These are phyloP conservation scores for Hirtodrosophila alboralis DNA, from an alignment of 2,888 invertebrate species.

Conservation along the genomic window DNA sequence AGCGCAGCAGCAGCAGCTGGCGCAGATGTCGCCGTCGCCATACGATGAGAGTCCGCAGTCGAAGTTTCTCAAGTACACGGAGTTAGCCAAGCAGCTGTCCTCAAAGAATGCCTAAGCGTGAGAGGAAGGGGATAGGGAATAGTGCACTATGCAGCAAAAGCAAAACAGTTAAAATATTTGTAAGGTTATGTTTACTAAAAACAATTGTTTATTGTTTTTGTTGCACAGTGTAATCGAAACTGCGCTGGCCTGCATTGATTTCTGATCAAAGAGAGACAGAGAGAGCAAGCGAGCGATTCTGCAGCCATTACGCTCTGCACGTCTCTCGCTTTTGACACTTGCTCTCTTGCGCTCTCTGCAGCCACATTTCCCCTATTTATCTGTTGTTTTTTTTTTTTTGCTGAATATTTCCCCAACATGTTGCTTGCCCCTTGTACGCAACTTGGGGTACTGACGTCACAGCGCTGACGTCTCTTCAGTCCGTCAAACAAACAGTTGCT, in stretches of 20 bases:
- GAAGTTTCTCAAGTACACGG: slow-evolving; percentile 99
- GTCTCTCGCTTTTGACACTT: slow-evolving; percentile 6
- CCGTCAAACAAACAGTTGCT: slow-evolving; percentile 3
- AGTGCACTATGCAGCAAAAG: slow-evolving; percentile 3
- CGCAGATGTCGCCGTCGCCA: slow-evolving; percentile 67
- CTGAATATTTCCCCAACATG: slow-evolving; percentile 66
- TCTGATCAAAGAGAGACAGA: slow-evolving; percentile 43
- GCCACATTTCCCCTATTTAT: slow-evolving; percentile 61
- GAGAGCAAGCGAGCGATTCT: slow-evolving; percentile 7
- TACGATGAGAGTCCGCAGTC: slow-evolving; percentile 97
- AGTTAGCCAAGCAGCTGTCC: slow-evolving; percentile 98
- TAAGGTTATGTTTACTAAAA: too few species aligned
- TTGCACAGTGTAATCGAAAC: slow-evolving; percentile 11
- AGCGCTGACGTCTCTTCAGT: slow-evolving; percentile 33
- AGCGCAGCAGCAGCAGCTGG: slow-evolving; percentile 37
- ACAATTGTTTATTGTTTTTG: background rate
- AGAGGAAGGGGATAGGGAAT: background rate
- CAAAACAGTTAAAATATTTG: background rate
- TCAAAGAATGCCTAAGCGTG: slow-evolving; percentile 94
- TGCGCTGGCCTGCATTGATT: slow-evolving; percentile 26
- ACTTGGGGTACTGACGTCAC: slow-evolving; percentile 66
- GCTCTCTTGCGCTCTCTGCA: slow-evolving; percentile 52
- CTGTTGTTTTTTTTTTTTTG: slow-evolving; percentile 32
- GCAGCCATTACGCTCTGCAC: slow-evolving; percentile 8
- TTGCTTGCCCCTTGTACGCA: slow-evolving; percentile 29